A percentile compares a stretch with the other conserved stretches of the same genome.
Conservation (phyloP, 2,888 invertebrate species). For the Anticlea derivata region DNA sequence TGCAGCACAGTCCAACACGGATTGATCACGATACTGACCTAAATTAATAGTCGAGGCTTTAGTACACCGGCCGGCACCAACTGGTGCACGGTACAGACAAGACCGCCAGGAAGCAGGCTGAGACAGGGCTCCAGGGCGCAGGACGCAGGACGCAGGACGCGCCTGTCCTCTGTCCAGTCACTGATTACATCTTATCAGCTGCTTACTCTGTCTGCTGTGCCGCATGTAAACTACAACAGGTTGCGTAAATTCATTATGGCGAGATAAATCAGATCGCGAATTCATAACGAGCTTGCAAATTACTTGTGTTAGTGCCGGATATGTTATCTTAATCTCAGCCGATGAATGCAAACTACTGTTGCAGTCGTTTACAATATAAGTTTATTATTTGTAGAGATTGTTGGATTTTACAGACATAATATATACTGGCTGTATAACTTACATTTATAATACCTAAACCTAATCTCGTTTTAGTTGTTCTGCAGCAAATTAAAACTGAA, state of each 20-base stretch:
- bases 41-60: too few species aligned
- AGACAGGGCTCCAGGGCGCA: neutral
- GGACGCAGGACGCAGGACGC: constrained; percentile 11
- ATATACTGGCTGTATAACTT: too few species aligned
- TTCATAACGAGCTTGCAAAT: constrained; percentile 16
- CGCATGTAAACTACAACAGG: constrained; percentile 7
- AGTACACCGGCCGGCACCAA: too few species aligned
- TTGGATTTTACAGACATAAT: neutral
- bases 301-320: constrained; percentile 3
- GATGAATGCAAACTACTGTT: constrained; percentile 1
- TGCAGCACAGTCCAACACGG: too few species aligned
- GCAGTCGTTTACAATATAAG: neutral
- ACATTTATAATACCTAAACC: too few species aligned
- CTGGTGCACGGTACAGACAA: too few species aligned
- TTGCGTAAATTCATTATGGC: constrained; percentile 18
- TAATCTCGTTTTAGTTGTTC: too few species aligned
- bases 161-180: constrained; percentile 7
- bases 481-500: neutral
- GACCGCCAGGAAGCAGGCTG: neutral
- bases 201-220: neutral
- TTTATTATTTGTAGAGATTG: neutral
- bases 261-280: constrained; percentile 14
- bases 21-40: too few species aligned
- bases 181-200: constrained; percentile 11
- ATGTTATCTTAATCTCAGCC: constrained; percentile 2